Base-by-base conservation (phyloP, 2,888 invertebrate genomes). In the Stictocephala bisonia region DNA sequence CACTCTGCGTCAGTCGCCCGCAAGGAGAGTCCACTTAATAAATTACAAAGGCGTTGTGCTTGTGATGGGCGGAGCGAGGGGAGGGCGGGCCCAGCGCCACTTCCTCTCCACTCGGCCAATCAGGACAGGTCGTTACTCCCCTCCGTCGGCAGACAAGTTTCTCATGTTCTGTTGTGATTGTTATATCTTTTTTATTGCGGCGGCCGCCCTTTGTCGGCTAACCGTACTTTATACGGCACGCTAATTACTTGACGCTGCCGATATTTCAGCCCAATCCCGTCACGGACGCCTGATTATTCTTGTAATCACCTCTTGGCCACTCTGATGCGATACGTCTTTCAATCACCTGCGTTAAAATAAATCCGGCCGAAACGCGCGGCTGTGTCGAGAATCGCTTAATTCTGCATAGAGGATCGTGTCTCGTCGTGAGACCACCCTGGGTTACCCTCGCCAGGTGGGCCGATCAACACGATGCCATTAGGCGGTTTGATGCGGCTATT, bases 121-220 rank as follows among this genome's bases (percentile, higher is more conserved):
- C 44, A 15, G 22, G 9, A 31, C 24, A 11, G 31, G 26, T 22
- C 35, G 29, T 48, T 48, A 20, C 24, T 26, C 41, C 29, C 58
- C 24, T 51, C 35, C 41, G n/a, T 20, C 15, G 3, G 60, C 60
- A 70, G 51, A 73, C 69, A 24, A 64, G 64, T 64, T 64, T 70
- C 60, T 60, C 64, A 44, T 41, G 64, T 27, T 60, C 31, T 64
- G 68, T 70, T 69, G 70, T 73, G 67, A 73, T 73, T 73, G 73
- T 73, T 73, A 73, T 50, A 60, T 71, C 70, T 71, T 71, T 71
- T 71, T 71, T 71, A 71, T 71, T 71, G 58, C 58, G 56, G 48
- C 60, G 69, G 50, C 69, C 44, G 35, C 50, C 70, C 73, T 73
- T 73, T 73, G 73, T 73, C 73, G 73, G 73, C 69, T 58, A 56